Evolutionary conservation across 2,113 vertebrate genomes (phyloP).

Genomic region (Sturnus vulgaris): DNA sequence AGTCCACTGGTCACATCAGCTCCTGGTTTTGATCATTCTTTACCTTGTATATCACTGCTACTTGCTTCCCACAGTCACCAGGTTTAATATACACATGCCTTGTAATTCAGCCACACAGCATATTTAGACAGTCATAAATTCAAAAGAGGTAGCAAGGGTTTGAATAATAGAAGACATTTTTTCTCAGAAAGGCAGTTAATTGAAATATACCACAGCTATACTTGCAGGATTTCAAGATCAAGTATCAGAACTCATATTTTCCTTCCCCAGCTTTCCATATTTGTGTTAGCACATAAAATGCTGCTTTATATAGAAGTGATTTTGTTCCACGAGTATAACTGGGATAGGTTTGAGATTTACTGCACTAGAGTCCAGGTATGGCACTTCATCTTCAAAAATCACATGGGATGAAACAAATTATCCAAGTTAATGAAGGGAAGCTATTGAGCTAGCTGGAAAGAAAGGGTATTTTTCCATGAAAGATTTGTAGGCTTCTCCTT

Average conservation of each 20-base stretch:
- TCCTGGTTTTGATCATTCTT: constrained; percentile 19
- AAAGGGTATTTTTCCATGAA: not conserved
- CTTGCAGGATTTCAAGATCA: not conserved
- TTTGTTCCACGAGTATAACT: not conserved
- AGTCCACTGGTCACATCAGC: not conserved
- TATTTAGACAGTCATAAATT: constrained; percentile 15
- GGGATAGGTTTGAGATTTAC: not conserved
- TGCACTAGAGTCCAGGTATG: not conserved
- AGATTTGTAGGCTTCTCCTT: not conserved
- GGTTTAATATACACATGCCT: not conserved
- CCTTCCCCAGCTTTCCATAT: not conserved
- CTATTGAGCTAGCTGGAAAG: not conserved
- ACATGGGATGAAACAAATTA: not conserved
- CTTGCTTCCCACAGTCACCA: constrained; percentile 7
- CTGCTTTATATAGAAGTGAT: not conserved
- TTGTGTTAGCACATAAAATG: not conserved
- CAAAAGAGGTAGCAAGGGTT: not conserved
- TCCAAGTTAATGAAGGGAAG: not conserved
- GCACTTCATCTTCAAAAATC: not conserved
- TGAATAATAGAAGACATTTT: not conserved
- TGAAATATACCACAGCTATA: not conserved
- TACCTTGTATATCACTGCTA: not conserved
- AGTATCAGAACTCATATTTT: not conserved
- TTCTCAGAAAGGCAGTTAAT: not conserved
- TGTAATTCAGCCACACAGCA: not conserved